Conservation (phyloP, 2,797 vertebrate genomes). For the Thunnus albacares region DNA sequence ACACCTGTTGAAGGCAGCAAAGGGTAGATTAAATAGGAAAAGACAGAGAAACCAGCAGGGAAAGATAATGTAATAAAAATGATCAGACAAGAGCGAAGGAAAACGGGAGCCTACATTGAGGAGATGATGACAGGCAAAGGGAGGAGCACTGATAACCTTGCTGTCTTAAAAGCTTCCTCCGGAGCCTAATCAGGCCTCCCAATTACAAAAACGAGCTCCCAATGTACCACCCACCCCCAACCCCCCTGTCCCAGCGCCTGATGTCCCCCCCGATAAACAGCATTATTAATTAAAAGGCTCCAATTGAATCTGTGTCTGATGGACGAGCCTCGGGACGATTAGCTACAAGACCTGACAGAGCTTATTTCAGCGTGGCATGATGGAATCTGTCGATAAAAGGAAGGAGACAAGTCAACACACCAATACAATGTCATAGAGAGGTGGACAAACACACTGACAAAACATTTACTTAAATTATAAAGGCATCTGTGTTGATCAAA, state of each 20-base stretch:
- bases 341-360: constrained; percentile 77
- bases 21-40: constrained; percentile 29
- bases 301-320: constrained; percentile 88
- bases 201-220: constrained; percentile 85
- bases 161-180: constrained; percentile 87
- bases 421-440: constrained; percentile 63
- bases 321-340: constrained; percentile 81
- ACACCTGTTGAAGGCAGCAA: constrained; percentile 66
- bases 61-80: constrained; percentile 68
- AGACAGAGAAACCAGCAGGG: constrained; percentile 43
- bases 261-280: constrained; percentile 87
- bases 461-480: not conserved
- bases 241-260: constrained; percentile 72
- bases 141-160: constrained; percentile 89
- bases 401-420: constrained; percentile 69
- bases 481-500: constrained; percentile 7
- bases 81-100: constrained; percentile 65
- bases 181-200: constrained; percentile 85
- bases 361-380: constrained; percentile 75
- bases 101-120: constrained; percentile 61
- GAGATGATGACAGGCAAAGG: constrained; percentile 83
- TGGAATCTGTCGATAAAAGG: constrained; percentile 74
- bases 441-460: constrained; percentile 28
- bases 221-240: constrained; percentile 64
- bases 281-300: constrained; percentile 89